These are phyloP conservation scores for Ophraella communa DNA, from an alignment of 2,888 invertebrate genomes.

Conservation along the genomic window DNA sequence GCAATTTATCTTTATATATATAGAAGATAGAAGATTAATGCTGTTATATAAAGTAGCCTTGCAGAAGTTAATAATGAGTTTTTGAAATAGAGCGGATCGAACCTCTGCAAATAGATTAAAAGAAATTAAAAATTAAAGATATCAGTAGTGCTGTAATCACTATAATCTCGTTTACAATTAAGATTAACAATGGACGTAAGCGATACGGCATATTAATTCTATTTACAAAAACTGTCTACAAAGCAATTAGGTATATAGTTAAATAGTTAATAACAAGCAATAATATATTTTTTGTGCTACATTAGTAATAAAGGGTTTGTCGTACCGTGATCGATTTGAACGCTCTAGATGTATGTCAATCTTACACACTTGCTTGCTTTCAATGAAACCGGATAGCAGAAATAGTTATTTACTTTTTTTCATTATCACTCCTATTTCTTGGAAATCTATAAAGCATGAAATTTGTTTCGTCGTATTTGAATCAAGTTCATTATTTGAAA, in stretches of 20 bases:
- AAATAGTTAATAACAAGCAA: not conserved
- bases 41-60: not conserved
- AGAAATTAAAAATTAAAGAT: not conserved
- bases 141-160: not conserved
- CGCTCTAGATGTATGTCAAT: not conserved
- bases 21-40: too few relatives aligned
- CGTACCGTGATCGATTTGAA: not conserved
- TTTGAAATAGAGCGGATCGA: not conserved
- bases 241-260: not conserved
- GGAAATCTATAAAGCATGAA: too few relatives aligned
- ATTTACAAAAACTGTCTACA: not conserved
- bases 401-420: not conserved
- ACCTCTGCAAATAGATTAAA: not conserved
- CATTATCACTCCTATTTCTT: not conserved
- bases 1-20: too few relatives aligned
- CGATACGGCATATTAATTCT: constrained; percentile 1
- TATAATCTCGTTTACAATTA: not conserved
- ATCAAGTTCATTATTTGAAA: not conserved
- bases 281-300: not conserved
- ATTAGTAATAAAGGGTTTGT: not conserved
- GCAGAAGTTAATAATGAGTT: not conserved
- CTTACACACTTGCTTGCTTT: not conserved
- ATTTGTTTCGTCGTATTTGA: not conserved
- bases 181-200: not conserved
- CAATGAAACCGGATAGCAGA: not conserved